Evolutionary conservation across 2,113 vertebrate genomes (phyloP).

Genomic region (Otis tarda): DNA sequence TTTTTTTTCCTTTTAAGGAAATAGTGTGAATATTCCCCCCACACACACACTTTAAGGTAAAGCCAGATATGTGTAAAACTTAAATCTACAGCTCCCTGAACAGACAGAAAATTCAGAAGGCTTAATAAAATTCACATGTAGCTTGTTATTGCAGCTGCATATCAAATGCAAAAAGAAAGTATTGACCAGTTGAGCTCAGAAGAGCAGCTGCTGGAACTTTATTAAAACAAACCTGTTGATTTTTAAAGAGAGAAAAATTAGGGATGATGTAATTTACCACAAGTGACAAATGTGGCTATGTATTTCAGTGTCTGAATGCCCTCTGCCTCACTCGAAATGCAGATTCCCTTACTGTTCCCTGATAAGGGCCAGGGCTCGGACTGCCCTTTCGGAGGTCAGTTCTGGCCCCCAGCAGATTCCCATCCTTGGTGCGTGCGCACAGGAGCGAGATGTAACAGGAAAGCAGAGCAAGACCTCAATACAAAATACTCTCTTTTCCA

Average conservation of each 20-base stretch:
- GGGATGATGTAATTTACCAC: not conserved
- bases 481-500: not conserved
- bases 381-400: not conserved
- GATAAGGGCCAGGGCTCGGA: not conserved
- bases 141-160: conserved; percentile 51
- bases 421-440: rapidly evolving
- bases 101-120: conserved; percentile 32
- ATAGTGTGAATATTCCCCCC: not conserved
- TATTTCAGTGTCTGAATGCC: not conserved
- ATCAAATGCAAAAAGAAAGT: conserved; percentile 55
- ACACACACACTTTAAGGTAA: not conserved
- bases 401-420: not conserved
- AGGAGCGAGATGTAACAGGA: not conserved
- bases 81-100: conserved; percentile 43
- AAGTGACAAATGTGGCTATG: not conserved
- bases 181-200: conserved; percentile 24
- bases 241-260: conserved; percentile 41
- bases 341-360: not conserved
- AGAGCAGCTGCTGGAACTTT: conserved; percentile 14
- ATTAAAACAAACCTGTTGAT: conserved; percentile 54
- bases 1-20: not conserved
- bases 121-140: conserved; percentile 57
- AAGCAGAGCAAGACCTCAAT: not conserved
- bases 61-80: conserved; percentile 44
- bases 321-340: not conserved